Base-by-base conservation (phyloP, 2,797 vertebrate species). In the Enteromius unitaeniatus region DNA sequence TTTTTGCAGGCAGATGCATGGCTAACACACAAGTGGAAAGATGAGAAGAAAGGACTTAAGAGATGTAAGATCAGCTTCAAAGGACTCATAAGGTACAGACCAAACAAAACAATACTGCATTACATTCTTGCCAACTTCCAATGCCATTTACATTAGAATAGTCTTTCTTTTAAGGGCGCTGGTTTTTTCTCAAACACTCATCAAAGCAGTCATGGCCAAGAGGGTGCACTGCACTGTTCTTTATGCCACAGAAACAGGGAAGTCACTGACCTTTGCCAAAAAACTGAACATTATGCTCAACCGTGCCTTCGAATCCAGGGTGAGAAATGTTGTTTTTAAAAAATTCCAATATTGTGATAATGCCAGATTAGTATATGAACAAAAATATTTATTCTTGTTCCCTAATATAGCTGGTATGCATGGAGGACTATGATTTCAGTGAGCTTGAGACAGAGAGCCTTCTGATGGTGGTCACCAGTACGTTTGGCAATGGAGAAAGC, bases 241-340 rank as follows among this genome's bases (percentile, higher is more conserved):
- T 70, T 97, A 94, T 40, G 96, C 96, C 0, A 96, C 96, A 0
- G 96, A 97, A 91, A 97, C 95, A 0, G 96, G 96, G 21, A 96
- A 94, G 69, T 96, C 96, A 0, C 95, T 95, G 89, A 94, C 92
- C 0, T 91, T 97, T 0, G 96, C 96, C 84, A 90, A 31, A 72
- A 89, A 91, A 42, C 91, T 97, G 6, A 87, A 93, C 31, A 83
- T 82, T 55, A 89, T 97, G 79, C 95, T 97, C 88, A 95, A 85
- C 81, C 89, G 92, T 42, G 96, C 95, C 82, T 96, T 97, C 90
- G 93, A 90, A 81, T 90, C 94, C 51, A 93, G 90, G 93, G 96
- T 97, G 88, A 88, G 89, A 45, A 60, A 76, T 34, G 1, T 42
- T 49, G 40, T 47, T 21, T 67, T n/a, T 34, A 15, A 17, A 49